A percentile compares a stretch with the other conserved stretches of the same genome.
Evolutionary conservation across 1,140 invertebrate species (phyloP).

Genomic region (Aphelenchoides fujianensis): DNA sequence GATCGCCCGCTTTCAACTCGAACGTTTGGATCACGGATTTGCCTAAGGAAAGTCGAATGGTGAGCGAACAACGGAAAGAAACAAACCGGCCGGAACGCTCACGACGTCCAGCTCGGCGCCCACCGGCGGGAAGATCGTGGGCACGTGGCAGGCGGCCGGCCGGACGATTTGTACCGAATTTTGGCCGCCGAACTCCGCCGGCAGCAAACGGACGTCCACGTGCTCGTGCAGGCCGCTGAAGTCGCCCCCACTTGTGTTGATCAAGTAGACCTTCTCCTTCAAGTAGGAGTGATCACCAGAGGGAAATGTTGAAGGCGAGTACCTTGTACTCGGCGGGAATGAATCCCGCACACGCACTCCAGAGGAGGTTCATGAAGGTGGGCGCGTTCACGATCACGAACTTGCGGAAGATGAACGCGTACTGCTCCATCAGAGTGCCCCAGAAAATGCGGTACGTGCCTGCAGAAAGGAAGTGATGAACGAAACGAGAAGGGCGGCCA

Average conservation of each 20-base stretch:
- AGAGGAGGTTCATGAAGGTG: slow-evolving; percentile 33
- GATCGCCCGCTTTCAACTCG: slow-evolving; percentile 22
- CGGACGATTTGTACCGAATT: slow-evolving; percentile 9
- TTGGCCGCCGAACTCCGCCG: slow-evolving; percentile 15
- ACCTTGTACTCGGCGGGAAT: slow-evolving; percentile 33
- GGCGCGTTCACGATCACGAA: slow-evolving; percentile 34
- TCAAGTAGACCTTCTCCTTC: slow-evolving; percentile 24
- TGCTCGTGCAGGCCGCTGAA: slow-evolving; percentile 9
- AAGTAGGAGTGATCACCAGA: background rate
- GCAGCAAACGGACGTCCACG: slow-evolving; percentile 1
- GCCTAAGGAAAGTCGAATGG: no score
- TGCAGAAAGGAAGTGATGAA: slow-evolving; percentile 9
- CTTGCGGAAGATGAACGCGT: slow-evolving; percentile 27
- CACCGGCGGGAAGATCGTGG: slow-evolving; percentile 10
- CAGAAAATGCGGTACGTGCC: slow-evolving; percentile 39
- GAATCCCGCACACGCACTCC: slow-evolving; percentile 36
- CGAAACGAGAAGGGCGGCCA: background rate
- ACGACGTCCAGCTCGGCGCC: slow-evolving; percentile 15
- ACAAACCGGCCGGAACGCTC: slow-evolving; percentile 35
- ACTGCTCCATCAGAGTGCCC: slow-evolving; percentile 41
- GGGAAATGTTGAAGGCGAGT: slow-evolving; percentile 7
- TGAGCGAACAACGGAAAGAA: no score
- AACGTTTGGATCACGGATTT: slow-evolving; percentile 33
- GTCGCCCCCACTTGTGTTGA: background rate
- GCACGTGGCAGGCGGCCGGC: background rate